Base-by-base conservation (phyloP, 2,888 invertebrate genomes). In the Hetaerina titia region DNA sequence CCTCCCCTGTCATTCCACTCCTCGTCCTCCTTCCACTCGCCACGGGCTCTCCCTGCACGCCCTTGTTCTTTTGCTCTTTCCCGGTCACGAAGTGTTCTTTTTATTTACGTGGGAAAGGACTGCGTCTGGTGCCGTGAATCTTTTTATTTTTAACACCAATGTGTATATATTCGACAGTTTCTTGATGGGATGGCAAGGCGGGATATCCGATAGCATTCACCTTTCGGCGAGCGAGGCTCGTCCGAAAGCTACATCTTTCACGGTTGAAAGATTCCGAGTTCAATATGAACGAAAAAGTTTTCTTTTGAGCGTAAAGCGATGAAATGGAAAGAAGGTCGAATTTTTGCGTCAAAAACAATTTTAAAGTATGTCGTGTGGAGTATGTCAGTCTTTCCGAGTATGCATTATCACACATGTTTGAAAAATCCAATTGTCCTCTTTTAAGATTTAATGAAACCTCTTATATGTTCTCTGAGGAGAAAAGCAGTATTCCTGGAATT, bases 61-160 rank as follows among this genome's bases (percentile, higher is more conserved):
- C 81, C 45, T 11, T 81, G 5, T 81, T 81, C 81, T 22, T 31
- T 31, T 22, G 81, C 22, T 22, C 69, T n/a, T n/a, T 69, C 19
- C 69, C 69, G 69, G 69, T 81, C 81, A 31, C 81, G 81, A 81
- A 15, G 81, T 11, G 2, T 81, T 81, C 81, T 31, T 81, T 81
- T 81, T 81, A 81, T 81, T 81, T 31, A 81, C 81, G 81, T 81
- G 81, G 81, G 81, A 81, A 81, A 31, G 81, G 25, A 31, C 31
- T n/a, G 81, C 25, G 81, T 13, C 81, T 31, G 81, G 11, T 31
- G 81, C 15, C 81, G 11, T 31, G 9, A 31, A 15, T 7, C 81
- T 81, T 81, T 31, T 81, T 81, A 81, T 81, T 81, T n/a, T 81
- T 81, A 25, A 81, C 81, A 81, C 31, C 25, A 22, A 81, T 81